Percentiles rank a stretch among this genome's conserved stretches.
Conservation (phyloP, 2,888 invertebrate species). For the Trachelus troglodyta region DNA sequence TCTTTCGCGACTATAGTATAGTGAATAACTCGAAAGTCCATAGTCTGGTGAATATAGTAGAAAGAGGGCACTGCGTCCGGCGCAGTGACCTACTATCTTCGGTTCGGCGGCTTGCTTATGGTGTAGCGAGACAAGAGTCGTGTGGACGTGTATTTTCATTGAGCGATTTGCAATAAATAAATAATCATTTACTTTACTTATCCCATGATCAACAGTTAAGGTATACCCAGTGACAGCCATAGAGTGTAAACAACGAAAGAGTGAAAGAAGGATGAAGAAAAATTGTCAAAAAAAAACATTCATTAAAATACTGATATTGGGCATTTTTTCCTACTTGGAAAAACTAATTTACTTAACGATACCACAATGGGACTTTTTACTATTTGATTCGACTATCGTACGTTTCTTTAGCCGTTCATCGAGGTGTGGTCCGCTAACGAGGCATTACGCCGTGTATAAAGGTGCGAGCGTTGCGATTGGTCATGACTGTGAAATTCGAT, state of each 20-base stretch:
- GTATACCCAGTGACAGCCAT: background rate
- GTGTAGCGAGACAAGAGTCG: slow-evolving; percentile 10
- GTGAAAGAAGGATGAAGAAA: background rate
- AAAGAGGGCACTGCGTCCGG: slow-evolving; percentile 64
- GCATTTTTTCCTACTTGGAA: background rate
- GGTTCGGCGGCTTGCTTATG: slow-evolving; percentile 53
- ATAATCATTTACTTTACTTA: background rate
- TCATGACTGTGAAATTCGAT: background rate
- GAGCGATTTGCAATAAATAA: background rate
- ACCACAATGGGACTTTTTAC: background rate
- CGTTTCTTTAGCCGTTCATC: background rate
- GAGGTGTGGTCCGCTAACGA: background rate
- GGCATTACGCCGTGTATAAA: background rate
- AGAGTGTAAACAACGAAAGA: background rate
- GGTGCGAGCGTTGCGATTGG: background rate
- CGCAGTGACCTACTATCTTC: slow-evolving; percentile 65
- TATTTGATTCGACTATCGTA: background rate
- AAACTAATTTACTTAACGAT: background rate
- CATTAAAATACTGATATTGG: background rate
- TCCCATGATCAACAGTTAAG: background rate
- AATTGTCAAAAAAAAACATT: background rate
- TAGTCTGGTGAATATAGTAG: slow-evolving; percentile 43
- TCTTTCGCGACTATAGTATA: slow-evolving; percentile 21
- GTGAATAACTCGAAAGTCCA: slow-evolving; percentile 35
- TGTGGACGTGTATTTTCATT: background rate